Evolutionary conservation across 2,888 invertebrate species (phyloP).

Genomic region (Leptodirus hochenwartii): DNA sequence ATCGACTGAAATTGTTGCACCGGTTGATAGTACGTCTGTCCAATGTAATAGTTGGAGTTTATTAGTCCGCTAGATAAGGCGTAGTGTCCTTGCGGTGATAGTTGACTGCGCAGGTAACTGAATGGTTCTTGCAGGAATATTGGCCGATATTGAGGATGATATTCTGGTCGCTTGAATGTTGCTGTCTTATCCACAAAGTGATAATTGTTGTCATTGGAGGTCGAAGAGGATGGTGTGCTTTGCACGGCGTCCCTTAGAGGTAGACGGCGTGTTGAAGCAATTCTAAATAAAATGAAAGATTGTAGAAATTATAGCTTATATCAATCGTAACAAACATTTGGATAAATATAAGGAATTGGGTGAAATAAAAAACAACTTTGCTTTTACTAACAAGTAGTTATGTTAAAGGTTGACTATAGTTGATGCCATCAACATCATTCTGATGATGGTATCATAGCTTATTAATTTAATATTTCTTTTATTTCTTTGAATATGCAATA

Average conservation of each 20-base stretch:
- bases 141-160: constrained; percentile 1
- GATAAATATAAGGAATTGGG: no score
- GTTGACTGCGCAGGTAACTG: neutral
- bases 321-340: no score
- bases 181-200: neutral
- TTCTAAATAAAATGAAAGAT: constrained; percentile 21
- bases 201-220: constrained; percentile 10
- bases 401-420: no score
- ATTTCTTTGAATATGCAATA: no score
- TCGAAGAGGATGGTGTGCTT: constrained; percentile 31
- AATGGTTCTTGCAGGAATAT: neutral
- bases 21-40: constrained; percentile 14
- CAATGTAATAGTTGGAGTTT: neutral
- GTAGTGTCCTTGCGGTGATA: neutral
- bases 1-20: constrained; percentile 16
- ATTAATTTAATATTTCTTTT: no score
- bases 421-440: no score
- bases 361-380: no score
- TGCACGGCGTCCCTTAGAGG: constrained; percentile 58
- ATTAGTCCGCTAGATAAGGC: neutral
- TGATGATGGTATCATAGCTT: no score
- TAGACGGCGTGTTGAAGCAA: constrained; percentile 29
- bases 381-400: no score
- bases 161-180: constrained; percentile 7
- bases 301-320: no score